Evolutionary conservation across 1,140 invertebrate species (phyloP).

Genomic region (Drosophila burlai): DNA sequence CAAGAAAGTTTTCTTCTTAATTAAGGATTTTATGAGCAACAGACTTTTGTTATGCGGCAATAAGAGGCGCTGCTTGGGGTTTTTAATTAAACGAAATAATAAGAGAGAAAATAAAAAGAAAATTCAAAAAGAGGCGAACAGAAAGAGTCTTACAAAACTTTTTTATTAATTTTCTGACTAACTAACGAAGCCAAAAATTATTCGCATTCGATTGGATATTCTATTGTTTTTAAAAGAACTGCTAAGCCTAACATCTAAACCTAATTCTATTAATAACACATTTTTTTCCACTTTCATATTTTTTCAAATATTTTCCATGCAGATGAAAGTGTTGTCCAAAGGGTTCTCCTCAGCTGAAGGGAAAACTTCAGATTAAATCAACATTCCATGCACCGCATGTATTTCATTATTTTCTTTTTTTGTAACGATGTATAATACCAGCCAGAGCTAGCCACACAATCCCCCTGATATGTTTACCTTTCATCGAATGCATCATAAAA

Average conservation of each 20-base stretch:
- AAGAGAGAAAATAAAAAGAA: background rate
- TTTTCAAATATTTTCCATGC: background rate
- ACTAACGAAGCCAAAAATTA: background rate
- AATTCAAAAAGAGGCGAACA: too few relatives aligned
- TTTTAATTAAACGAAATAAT: conserved; percentile 13
- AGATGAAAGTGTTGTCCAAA: background rate
- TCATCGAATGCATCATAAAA: conserved; percentile 51
- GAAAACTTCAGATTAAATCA: conserved; percentile 1
- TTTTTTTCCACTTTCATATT: background rate
- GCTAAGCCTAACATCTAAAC: background rate
- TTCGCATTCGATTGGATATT: background rate
- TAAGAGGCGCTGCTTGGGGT: background rate
- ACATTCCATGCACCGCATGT: background rate
- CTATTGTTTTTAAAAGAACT: too few relatives aligned
- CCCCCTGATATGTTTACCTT: conserved; percentile 55
- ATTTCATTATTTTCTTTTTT: conserved; percentile 1
- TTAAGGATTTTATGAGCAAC: conserved; percentile 22
- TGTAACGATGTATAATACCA: conserved; percentile 19
- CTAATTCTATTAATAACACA: background rate
- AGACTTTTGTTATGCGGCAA: background rate
- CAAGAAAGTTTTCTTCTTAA: conserved; percentile 21
- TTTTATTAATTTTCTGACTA: too few relatives aligned
- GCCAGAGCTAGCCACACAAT: conserved; percentile 37
- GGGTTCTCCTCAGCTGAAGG: background rate
- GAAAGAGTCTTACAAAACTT: too few relatives aligned